Percentiles rank a stretch among this genome's conserved stretches.
Conservation (phyloP, 2,888 invertebrate species). For the Gastracanthus pulcherrimus region DNA sequence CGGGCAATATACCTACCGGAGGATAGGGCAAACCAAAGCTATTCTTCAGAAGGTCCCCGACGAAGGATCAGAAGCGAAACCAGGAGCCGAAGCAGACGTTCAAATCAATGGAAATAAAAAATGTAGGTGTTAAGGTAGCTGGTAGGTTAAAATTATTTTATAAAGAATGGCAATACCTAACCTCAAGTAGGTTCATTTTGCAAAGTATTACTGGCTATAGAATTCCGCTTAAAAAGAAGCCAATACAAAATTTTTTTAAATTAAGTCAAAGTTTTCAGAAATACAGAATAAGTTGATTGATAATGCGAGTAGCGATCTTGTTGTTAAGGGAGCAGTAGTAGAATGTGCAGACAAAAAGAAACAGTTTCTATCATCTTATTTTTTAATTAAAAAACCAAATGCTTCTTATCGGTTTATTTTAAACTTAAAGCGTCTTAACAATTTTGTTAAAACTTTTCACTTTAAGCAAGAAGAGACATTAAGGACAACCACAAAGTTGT, state of each 20-base stretch:
- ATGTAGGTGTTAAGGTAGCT: slow-evolving; percentile 14
- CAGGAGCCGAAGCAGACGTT: background rate
- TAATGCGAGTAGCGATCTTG: background rate
- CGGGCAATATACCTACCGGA: background rate
- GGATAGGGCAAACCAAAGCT: background rate
- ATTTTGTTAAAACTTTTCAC: slow-evolving; percentile 21
- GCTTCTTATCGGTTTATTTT: slow-evolving; percentile 36
- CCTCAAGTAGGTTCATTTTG: slow-evolving; percentile 2
- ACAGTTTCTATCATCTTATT: slow-evolving; percentile 42
- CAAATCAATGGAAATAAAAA: background rate
- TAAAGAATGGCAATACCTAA: slow-evolving; percentile 5
- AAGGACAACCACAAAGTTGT: background rate
- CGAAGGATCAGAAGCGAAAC: background rate
- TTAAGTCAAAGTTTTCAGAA: background rate
- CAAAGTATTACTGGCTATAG: slow-evolving; percentile 14
- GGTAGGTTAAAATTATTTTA: slow-evolving; percentile 20
- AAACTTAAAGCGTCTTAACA: slow-evolving; percentile 46
- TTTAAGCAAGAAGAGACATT: slow-evolving; percentile 50
- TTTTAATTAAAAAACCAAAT: slow-evolving; percentile 27
- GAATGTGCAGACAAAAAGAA: background rate
- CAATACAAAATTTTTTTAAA: background rate
- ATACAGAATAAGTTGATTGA: background rate
- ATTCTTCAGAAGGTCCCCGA: background rate
- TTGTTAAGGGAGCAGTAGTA: slow-evolving; percentile 28
- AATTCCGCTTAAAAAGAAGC: background rate